A percentile compares a stretch with the other conserved stretches of the same genome.
Conservation (phyloP, 2,113 vertebrate genomes). For the Myotis brandtii region DNA sequence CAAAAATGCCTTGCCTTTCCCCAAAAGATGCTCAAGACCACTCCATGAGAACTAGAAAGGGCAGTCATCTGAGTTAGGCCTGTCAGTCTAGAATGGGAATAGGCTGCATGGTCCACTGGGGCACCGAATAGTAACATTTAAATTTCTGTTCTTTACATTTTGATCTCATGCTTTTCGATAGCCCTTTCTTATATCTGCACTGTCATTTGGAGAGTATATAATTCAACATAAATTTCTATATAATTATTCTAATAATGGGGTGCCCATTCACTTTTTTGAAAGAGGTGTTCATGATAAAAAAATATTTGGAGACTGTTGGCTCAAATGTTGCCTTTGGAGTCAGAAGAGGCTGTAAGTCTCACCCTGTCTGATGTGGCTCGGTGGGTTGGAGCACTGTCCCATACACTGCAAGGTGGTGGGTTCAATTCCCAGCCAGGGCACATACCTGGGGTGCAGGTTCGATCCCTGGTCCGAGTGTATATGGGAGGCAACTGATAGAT, state of each 20-base stretch:
- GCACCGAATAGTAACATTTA: background rate
- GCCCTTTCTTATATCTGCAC: background rate
- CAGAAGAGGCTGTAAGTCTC: background rate
- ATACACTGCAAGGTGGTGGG: too few relatives aligned
- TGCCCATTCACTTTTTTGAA: background rate
- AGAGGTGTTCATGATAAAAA: background rate
- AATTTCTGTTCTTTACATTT: background rate
- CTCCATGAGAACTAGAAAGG: background rate
- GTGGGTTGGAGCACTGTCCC: too few relatives aligned
- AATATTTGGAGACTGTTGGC: background rate
- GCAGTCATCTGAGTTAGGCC: background rate
- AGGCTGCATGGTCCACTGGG: accelerated
- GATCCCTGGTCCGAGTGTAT: too few relatives aligned
- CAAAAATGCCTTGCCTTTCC: background rate
- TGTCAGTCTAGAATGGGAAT: accelerated
- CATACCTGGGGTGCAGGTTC: too few relatives aligned
- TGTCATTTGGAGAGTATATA: background rate
- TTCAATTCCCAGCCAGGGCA: too few relatives aligned
- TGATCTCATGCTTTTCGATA: background rate
- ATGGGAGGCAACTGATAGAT: too few relatives aligned
- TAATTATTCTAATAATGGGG: background rate
- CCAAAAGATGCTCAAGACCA: background rate
- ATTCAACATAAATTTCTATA: background rate
- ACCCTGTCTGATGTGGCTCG: too few relatives aligned
- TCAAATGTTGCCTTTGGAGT: background rate